These are phyloP conservation scores for Tricholaema leucomelas DNA, from an alignment of 2,113 vertebrate species.

Conservation along the genomic window DNA sequence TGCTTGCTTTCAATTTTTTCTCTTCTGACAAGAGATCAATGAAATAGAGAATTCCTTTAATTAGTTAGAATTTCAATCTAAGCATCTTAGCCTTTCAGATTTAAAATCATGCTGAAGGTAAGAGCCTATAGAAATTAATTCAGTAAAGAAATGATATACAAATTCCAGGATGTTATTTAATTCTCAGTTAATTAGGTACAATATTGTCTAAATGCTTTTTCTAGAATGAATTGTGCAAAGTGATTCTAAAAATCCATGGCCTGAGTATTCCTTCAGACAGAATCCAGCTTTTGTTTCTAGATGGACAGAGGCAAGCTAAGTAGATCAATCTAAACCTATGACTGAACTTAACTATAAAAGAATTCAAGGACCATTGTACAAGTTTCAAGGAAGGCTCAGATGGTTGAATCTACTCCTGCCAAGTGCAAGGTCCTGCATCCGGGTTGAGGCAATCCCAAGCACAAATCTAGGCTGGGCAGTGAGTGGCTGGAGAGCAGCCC, in stretches of 20 bases:
- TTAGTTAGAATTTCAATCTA: conserved; percentile 46
- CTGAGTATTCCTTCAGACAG: not conserved
- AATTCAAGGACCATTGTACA: not conserved
- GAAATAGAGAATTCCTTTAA: conserved; percentile 56
- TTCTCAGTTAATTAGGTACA: conserved; percentile 46
- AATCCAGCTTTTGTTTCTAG: not conserved
- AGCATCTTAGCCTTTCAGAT: conserved; percentile 2
- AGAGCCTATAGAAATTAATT: conserved; percentile 29
- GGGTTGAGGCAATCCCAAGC: no score
- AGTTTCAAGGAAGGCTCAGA: no score
- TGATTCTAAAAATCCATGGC: not conserved
- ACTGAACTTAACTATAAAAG: not conserved
- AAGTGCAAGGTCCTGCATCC: no score
- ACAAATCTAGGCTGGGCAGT: no score
- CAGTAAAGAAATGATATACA: conserved; percentile 24
- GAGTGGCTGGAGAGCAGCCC: no score
- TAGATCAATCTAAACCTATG: not conserved
- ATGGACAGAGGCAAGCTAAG: not conserved
- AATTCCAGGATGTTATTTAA: conserved; percentile 42
- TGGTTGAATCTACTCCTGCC: no score
- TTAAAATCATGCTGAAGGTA: conserved; percentile 30
- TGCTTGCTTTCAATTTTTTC: conserved; percentile 13
- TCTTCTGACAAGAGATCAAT: conserved; percentile 52
- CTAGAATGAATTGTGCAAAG: not conserved
- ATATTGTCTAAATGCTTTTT: not conserved